Conservation (phyloP, 2,888 invertebrate species). For the Hyalella azteca region DNA sequence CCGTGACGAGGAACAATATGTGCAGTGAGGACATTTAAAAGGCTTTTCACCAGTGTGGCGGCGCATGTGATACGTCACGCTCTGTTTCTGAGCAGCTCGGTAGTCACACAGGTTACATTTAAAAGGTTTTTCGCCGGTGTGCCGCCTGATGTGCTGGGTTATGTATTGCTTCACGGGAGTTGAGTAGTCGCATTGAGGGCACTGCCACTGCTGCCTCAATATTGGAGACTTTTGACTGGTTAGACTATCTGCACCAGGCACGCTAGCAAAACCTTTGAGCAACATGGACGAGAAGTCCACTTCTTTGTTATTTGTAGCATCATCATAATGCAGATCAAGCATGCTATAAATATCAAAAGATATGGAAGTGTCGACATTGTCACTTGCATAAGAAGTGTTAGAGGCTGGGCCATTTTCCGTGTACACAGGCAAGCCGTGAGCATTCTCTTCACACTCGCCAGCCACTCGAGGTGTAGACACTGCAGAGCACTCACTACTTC, state of each 20-base stretch:
- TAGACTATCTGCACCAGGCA: background rate
- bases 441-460: no score
- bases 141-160: conserved; percentile 30
- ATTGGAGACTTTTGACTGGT: conserved; percentile 17
- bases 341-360: conserved; percentile 1
- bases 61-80: conserved; percentile 33
- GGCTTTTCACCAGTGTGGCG: conserved; percentile 29
- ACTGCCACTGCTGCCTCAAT: conserved; percentile 19
- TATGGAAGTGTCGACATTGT: background rate
- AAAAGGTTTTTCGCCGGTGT: conserved; percentile 27
- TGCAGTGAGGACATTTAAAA: conserved; percentile 16
- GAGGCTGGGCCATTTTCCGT: conserved; percentile 5
- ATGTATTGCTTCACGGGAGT: conserved; percentile 25
- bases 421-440: background rate
- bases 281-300: background rate
- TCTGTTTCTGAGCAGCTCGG: conserved; percentile 28
- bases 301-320: background rate
- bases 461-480: no score
- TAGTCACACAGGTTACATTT: conserved; percentile 26
- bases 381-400: background rate
- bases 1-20: conserved; percentile 24
- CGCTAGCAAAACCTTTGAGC: background rate
- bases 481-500: no score
- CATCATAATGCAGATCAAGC: conserved; percentile 20
- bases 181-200: conserved; percentile 23